Evolutionary conservation across 2,113 vertebrate genomes (phyloP), one percentile per base, ranked within the genome.

Genomic region (Calyptommatus sinebrachiatus): DNA sequence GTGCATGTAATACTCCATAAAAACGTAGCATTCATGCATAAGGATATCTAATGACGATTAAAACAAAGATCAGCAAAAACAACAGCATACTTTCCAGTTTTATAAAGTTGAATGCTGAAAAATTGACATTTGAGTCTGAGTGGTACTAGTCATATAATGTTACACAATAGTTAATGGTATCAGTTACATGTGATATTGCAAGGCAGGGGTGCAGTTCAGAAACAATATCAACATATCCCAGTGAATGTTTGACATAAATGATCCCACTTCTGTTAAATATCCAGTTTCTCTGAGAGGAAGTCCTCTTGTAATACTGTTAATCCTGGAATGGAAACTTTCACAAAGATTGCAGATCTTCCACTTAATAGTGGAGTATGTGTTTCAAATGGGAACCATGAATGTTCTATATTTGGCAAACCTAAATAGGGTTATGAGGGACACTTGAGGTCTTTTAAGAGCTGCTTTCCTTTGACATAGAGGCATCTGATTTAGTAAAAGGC

Each of bases 121-220:
- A 65, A 45, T 10, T 46, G 31, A 66, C 29, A 50, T 45, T 82
- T 84, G 67, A 62, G 41, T 61, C 60, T 2, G 0, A 86, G 73
- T 53, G 21, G 60, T 14, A 83, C 77, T 35, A 77, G 73, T 87
- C 75, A 83, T 45, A 48, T 82, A 8, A 81, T 5, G 1, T 83
- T 57, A 7, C 61, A 7, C 83, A 85, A 84, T 85, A 21, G 65
- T 77, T 11, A 73, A 76, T 74, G 29, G 67, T 78, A 31, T 82
- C 60, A 60, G 20, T 53, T 81, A 80, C 75, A 84, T 76, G 66
- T 31, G 57, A 10, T 73, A 35, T 69, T 60, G 72, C 26, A 41
- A 48, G 72, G 53, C 76, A 79, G 84, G 87, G 80, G 73, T 83
- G 46, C 76, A 84, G 69, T 74, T 62, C 53, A 87, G 81, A 74